Evolutionary conservation across 2,888 invertebrate species (phyloP).

Genomic region (Caenorhabditis afra): DNA sequence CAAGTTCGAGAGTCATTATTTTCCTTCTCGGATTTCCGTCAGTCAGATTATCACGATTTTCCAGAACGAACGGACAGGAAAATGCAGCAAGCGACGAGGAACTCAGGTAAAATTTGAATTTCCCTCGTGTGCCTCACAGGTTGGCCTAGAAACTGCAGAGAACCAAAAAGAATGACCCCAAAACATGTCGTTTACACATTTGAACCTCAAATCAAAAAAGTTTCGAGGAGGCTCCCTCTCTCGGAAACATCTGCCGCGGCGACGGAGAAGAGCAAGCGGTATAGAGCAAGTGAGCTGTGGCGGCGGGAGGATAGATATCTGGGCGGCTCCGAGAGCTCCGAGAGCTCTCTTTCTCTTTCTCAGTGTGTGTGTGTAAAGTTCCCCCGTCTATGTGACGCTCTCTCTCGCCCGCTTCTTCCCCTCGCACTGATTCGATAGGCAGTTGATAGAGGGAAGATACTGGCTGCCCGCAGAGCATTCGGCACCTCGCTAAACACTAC

Average conservation of each 20-base stretch:
- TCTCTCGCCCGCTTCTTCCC: constrained; percentile 1
- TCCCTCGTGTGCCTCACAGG: no score
- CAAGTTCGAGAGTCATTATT: no score
- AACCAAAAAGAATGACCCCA: no score
- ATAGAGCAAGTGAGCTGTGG: background rate
- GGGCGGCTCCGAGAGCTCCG: constrained; percentile 32
- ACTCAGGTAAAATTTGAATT: no score
- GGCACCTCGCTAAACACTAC: background rate
- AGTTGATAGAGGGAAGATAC: constrained; percentile 4
- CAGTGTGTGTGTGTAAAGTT: constrained; percentile 37
- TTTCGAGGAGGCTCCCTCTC: background rate
- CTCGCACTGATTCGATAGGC: constrained; percentile 17
- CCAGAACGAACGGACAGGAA: no score
- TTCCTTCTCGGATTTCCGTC: no score
- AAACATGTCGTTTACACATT: background rate
- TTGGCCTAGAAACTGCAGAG: no score
- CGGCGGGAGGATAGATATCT: constrained; percentile 14
- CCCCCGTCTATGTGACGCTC: background rate
- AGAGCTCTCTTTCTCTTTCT: constrained; percentile 6
- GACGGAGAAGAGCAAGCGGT: background rate
- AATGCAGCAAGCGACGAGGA: no score
- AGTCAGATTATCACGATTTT: no score
- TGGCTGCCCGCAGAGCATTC: no score
- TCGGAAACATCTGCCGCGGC: constrained; percentile 18
- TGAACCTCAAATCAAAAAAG: constrained; percentile 7